phyloP scores from a whole-genome alignment of 2,888 invertebrate species.

The Mellilla xanthometata region DNA sequence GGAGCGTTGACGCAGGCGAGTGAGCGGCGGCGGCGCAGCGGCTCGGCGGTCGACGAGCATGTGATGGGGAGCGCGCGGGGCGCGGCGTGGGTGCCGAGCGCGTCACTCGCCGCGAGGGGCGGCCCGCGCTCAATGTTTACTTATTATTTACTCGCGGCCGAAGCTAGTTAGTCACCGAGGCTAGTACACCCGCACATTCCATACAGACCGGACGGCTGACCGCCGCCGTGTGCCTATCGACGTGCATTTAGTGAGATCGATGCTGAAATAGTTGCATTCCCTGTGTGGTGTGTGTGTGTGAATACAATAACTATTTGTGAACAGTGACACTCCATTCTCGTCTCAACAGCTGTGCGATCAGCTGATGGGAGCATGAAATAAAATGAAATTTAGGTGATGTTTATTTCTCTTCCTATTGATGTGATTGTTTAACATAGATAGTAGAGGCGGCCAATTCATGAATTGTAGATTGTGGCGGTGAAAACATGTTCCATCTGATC shows the following conservation, averaged over 20 bases:
- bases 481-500: conserved; percentile 33
- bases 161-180: conserved; percentile 50
- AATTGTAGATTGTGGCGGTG: conserved; percentile 37
- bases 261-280: conserved; percentile 55
- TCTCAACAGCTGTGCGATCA: conserved; percentile 59
- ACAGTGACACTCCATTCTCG: conserved; percentile 38
- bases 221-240: conserved; percentile 45
- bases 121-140: conserved; percentile 68
- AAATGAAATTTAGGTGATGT: conserved; percentile 78
- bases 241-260: conserved; percentile 72
- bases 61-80: conserved; percentile 56
- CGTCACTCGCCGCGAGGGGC: conserved; percentile 66
- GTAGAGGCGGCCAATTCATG: conserved; percentile 16
- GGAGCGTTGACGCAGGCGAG: conserved; percentile 58
- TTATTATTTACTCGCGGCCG: conserved; percentile 64
- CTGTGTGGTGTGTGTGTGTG: conserved; percentile 54
- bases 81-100: conserved; percentile 46
- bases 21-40: conserved; percentile 36
- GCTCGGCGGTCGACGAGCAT: conserved; percentile 43
- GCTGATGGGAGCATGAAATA: conserved; percentile 73
- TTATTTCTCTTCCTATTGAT: conserved; percentile 14
- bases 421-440: conserved; percentile 3
- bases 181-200: conserved; percentile 78
- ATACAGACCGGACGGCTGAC: conserved; percentile 52
- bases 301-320: conserved; percentile 40